Evolutionary conservation across 2,113 vertebrate species (phyloP).

Genomic region (Carollia perspicillata): DNA sequence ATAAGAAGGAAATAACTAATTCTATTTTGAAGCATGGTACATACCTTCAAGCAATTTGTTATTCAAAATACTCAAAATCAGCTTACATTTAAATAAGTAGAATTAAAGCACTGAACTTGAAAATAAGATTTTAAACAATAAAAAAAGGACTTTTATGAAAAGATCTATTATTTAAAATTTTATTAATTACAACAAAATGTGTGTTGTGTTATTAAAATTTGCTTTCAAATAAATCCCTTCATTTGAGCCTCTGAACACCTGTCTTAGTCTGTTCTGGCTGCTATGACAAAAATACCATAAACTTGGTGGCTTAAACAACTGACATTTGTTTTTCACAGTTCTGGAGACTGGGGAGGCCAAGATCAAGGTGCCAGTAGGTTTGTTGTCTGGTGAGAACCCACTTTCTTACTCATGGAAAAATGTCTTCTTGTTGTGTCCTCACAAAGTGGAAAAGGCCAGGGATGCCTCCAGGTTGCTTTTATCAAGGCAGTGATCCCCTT

Average conservation of each 20-base stretch:
- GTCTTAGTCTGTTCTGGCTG: neutral
- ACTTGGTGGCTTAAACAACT: neutral
- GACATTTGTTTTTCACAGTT: neutral
- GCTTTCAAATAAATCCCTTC: slow-evolving; percentile 1
- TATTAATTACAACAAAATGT: neutral
- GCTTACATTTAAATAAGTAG: neutral
- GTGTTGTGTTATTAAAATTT: neutral
- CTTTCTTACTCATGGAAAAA: neutral
- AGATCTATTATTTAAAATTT: slow-evolving; percentile 39
- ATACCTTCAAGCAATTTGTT: slow-evolving; percentile 39
- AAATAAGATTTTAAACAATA: slow-evolving; percentile 41
- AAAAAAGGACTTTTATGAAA: slow-evolving; percentile 42
- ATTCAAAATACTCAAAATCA: slow-evolving; percentile 47
- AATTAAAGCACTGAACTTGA: slow-evolving; percentile 35
- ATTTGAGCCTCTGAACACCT: neutral
- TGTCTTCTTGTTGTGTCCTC: neutral
- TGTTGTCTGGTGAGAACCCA: neutral
- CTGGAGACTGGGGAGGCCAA: neutral
- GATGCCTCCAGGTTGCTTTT: neutral
- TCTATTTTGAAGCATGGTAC: slow-evolving; percentile 53
- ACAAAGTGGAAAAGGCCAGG: neutral
- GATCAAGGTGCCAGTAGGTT: neutral
- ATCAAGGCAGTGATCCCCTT: neutral
- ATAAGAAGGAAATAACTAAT: slow-evolving; percentile 50
- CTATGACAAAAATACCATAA: neutral